A percentile compares a stretch with the other conserved stretches of the same genome.
phyloP scores from a whole-genome alignment of 2,888 invertebrate genomes.

The Carcina quercana region DNA sequence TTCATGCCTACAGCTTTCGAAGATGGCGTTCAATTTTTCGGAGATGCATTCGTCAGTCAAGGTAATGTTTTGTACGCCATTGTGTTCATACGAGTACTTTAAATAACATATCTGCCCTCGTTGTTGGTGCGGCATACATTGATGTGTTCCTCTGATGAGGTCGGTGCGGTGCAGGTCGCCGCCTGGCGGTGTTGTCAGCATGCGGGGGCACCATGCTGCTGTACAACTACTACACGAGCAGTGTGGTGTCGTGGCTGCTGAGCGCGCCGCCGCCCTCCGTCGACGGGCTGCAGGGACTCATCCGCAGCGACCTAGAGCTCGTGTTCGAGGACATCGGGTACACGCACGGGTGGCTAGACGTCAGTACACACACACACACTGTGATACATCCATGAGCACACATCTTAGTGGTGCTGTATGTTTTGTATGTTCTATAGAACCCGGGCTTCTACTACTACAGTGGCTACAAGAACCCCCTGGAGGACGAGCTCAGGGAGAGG shows the following conservation, averaged over 20 bases:
- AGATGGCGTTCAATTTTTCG: constrained; percentile 39
- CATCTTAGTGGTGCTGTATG: too few relatives aligned
- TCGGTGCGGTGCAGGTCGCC: constrained; percentile 34
- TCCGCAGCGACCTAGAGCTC: constrained; percentile 61
- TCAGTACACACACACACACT: too few relatives aligned
- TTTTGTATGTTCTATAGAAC: constrained; percentile 40
- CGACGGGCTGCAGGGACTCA: constrained; percentile 58
- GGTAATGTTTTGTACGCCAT: constrained; percentile 36
- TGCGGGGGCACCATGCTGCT: constrained; percentile 61
- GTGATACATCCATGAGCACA: too few relatives aligned
- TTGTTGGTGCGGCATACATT: neutral
- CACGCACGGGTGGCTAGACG: constrained; percentile 58
- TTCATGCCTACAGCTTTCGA: constrained; percentile 57
- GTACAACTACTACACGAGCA: constrained; percentile 76
- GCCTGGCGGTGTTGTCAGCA: constrained; percentile 41
- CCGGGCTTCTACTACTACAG: constrained; percentile 57
- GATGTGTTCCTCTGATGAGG: neutral
- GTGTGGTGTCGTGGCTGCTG: constrained; percentile 74
- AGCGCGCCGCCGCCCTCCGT: constrained; percentile 62
- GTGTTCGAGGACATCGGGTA: constrained; percentile 70
- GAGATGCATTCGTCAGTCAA: constrained; percentile 42
- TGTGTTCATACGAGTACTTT: too few relatives aligned
- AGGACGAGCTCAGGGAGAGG: constrained; percentile 47
- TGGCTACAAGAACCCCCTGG: constrained; percentile 46
- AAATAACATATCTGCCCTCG: neutral